Evolutionary conservation across 1,140 invertebrate species (phyloP), one percentile per base, ranked within the genome.

Genomic region (Andrena cerasifolii): DNA sequence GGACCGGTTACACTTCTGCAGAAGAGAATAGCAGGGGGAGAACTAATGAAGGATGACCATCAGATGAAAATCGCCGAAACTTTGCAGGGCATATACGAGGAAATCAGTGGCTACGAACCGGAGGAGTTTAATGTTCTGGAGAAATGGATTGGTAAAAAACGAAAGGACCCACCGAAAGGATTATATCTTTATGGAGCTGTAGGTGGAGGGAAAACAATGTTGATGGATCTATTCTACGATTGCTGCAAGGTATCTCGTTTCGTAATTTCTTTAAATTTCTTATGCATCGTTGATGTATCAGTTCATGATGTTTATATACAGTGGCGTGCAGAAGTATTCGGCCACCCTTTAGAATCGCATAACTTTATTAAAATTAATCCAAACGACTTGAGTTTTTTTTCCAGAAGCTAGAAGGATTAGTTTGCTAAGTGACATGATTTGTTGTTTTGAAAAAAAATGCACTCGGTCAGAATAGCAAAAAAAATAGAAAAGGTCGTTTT

Each of bases 211-310:
- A 99, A 99, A 94, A 99, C 99, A 14, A 99, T 99, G 96, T 93
- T 99, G 31, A 99, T 99, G 99, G 99, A 99, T 93, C 90, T 99
- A 83, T 99, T 99, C 93, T 98, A 97, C 93, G 94, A 98, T 88
- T 95, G 95, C 85, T 96, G 95, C 90, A 90, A 93, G 88, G 94
- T 96, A 94, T 88, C 74, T 83, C 53, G 77, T 61, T 62, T 84
- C 66, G 76, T 24, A 79, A 68, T 73, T 78, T 54, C 77, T 51
- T 6, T 59, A 49, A 85, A 73, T 85, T 59, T 61, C 26, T 77
- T 61, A 2, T 54, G 93, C 3, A 10, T n/a, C 56, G 51, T n/a
- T 24, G 16, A 56, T 21, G 8, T 40, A 26, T 61, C 14, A 65
- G 53, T 65, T 53, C 36, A 56, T 72, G 40, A 63, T 78, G n/a